A percentile compares a stretch with the other conserved stretches of the same genome.
These are phyloP conservation scores for Esox niger DNA, from an alignment of 2,113 vertebrate species.

Conservation along the genomic window DNA sequence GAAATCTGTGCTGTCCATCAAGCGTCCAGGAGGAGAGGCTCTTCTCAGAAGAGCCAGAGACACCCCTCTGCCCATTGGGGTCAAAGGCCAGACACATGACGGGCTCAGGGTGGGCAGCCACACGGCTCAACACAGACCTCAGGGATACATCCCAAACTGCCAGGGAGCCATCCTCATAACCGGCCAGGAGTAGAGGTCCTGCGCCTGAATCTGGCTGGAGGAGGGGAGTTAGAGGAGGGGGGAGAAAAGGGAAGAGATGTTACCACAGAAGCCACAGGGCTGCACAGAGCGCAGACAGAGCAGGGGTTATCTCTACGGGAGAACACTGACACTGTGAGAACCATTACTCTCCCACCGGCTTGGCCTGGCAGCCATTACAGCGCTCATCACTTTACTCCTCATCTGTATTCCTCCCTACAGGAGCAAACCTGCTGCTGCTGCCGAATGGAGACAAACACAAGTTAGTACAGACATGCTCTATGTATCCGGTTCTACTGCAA, in stretches of 20 bases:
- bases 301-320: slow-evolving; percentile 72
- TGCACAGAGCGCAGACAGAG: slow-evolving; percentile 37
- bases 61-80: slow-evolving; percentile 74
- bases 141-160: slow-evolving; percentile 85
- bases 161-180: slow-evolving; percentile 92
- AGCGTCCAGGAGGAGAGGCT: slow-evolving; percentile 83
- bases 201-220: slow-evolving; percentile 69
- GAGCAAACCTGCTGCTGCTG: background rate
- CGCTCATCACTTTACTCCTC: slow-evolving; percentile 69
- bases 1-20: slow-evolving; percentile 82
- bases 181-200: slow-evolving; percentile 81
- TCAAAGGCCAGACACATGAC: slow-evolving; percentile 95
- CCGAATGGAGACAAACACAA: slow-evolving; percentile 8
- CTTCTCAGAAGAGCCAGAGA: slow-evolving; percentile 90
- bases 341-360: slow-evolving; percentile 62
- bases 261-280: slow-evolving; percentile 33
- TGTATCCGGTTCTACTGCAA: background rate
- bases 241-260: slow-evolving; percentile 14
- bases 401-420: slow-evolving; percentile 51
- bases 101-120: slow-evolving; percentile 83
- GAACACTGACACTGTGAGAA: slow-evolving; percentile 39
- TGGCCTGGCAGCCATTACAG: slow-evolving; percentile 67
- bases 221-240: slow-evolving; percentile 20
- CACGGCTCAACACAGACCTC: slow-evolving; percentile 73
- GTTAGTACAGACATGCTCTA: too few relatives aligned